Evolutionary conservation across 2,113 vertebrate genomes (phyloP), one percentile per base, ranked within the genome.

Genomic region (Triplophysa rosa): DNA sequence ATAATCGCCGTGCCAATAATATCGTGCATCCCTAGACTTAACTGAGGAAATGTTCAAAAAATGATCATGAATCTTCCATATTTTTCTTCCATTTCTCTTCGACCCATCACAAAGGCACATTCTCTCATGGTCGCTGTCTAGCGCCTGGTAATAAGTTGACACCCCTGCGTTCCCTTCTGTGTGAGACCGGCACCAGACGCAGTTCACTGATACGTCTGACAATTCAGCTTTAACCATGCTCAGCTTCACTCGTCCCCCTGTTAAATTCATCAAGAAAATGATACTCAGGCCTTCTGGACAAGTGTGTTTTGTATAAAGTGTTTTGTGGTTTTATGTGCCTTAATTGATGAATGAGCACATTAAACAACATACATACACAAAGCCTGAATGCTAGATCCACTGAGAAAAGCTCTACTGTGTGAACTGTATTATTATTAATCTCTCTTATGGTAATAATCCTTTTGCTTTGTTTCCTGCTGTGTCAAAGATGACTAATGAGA

Each of bases 121-220:
- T 71, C 13, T 72, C 54, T 72, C 54, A 59, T 59, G n/a, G 54
- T 72, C 13, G 59, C 70, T 61, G 54, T 72, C 70, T 72, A 59
- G 70, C 54, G 23, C 70, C 54, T 42, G 54, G n/a, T 72, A 72
- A 59, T 72, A 59, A 72, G 54, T 59, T 59, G 70, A 72, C 70
- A 72, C 54, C 70, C 54, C 58, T 72, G 54, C n/a, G 23, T 72
- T 42, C 66, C n/a, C 33, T 12, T 59, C 8, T 58, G 29, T 59
- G 29, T 72, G 69, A 72, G n/a, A 71, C 10, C 3, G 68, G 33
- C 29, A 72, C 33, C 29, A 59, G 52, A 71, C 3, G 17, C 69
- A 59, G 29, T 13, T 40, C 23, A 8, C n/a, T 72, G n/a, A 16
- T 42, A 59, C 54, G 42, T 42, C 13, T 42, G 70, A 42, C 70